These are phyloP conservation scores for Oryzias celebensis DNA, from an alignment of 2,113 vertebrate species.

Conservation along the genomic window DNA sequence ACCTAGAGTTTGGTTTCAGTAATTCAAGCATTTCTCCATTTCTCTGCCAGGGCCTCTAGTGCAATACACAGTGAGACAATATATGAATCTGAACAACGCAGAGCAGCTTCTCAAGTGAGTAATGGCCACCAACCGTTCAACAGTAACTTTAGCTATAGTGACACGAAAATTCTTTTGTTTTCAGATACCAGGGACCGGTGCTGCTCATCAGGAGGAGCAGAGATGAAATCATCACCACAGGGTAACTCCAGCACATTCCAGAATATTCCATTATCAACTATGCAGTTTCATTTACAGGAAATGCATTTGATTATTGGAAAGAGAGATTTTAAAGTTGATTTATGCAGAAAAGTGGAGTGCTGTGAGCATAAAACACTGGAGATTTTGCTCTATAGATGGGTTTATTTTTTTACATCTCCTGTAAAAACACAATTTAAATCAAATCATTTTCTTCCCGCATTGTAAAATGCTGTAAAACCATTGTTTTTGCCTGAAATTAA, in stretches of 20 bases:
- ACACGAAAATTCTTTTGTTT: not conserved
- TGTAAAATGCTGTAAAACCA: too few species aligned
- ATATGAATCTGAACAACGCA: constrained; percentile 90
- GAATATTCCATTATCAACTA: not conserved
- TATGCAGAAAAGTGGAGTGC: too few species aligned
- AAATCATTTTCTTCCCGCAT: too few species aligned
- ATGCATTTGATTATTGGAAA: too few species aligned
- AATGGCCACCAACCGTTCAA: too few species aligned
- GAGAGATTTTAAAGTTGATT: too few species aligned
- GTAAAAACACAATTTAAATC: too few species aligned
- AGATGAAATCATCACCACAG: constrained; percentile 92
- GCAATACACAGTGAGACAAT: constrained; percentile 86
- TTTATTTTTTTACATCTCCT: too few species aligned
- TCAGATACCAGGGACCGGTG: constrained; percentile 89
- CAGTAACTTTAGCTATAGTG: not conserved
- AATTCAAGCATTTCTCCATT: not conserved
- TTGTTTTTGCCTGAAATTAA: too few species aligned
- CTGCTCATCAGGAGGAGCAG: constrained; percentile 88
- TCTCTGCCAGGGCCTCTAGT: constrained; percentile 80
- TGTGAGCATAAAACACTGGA: too few species aligned
- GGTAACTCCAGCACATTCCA: constrained; percentile 71
- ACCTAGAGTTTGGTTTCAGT: constrained; percentile 1
- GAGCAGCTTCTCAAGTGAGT: constrained; percentile 90
- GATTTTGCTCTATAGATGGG: too few species aligned
- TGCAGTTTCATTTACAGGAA: too few species aligned